Percentiles rank a stretch among this genome's conserved stretches.
phyloP scores from a whole-genome alignment of 2,888 invertebrate species.

The Cerceris ruficornis region DNA sequence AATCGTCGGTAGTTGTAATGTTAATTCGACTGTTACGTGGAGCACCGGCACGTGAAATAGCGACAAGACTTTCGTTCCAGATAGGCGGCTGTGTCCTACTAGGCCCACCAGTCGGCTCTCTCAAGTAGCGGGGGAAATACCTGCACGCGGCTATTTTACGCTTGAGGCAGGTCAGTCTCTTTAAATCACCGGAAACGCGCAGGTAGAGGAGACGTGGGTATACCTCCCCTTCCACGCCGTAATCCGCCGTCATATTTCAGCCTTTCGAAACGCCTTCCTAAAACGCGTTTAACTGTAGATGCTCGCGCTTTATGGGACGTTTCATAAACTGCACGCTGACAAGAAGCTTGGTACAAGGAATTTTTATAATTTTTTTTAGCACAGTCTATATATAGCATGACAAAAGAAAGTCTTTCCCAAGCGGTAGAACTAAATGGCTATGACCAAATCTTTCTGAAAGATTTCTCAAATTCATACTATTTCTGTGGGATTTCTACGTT shows the following conservation, averaged over 20 bases:
- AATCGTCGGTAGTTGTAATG: not conserved
- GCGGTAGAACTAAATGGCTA: no score
- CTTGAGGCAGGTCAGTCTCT: slow-evolving; percentile 55
- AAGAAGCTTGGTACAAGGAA: no score
- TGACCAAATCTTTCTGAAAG: no score
- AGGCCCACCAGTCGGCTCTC: slow-evolving; percentile 11
- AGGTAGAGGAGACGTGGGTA: slow-evolving; percentile 52
- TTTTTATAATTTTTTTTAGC: no score
- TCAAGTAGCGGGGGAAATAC: slow-evolving; percentile 2
- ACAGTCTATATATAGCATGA: no score
- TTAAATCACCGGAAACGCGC: slow-evolving; percentile 58
- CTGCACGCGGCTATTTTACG: slow-evolving; percentile 35
- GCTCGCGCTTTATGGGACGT: no score
- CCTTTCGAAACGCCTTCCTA: slow-evolving; percentile 40
- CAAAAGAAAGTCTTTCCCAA: no score
- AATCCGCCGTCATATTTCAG: not conserved
- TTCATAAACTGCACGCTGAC: no score
- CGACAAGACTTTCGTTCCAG: slow-evolving; percentile 49
- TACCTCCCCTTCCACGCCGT: not conserved
- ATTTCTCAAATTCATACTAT: no score
- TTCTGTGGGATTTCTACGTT: no score
- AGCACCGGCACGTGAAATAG: slow-evolving; percentile 34
- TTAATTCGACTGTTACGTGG: slow-evolving; percentile 39
- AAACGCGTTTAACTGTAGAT: not conserved
- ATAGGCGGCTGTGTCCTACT: slow-evolving; percentile 30